A percentile compares a stretch with the other conserved stretches of the same genome.
These are phyloP conservation scores for Paelopatides confundens DNA, from an alignment of 53 echinoderm and acorn worm species.

Conservation along the genomic window DNA sequence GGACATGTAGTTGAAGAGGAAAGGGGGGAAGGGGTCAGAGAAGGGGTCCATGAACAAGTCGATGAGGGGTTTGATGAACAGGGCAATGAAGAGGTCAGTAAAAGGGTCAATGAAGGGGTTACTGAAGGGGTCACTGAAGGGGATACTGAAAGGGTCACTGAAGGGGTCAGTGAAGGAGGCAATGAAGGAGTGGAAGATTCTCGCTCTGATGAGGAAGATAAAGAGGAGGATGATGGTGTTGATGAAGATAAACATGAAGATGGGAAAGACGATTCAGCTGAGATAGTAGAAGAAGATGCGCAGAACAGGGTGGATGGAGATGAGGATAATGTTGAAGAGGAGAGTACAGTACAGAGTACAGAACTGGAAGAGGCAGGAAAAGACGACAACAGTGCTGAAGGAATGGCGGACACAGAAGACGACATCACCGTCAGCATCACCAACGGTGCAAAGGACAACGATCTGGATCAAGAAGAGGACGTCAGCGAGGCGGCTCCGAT, in stretches of 20 bases:
- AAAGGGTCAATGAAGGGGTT: not conserved
- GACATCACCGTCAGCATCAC: slow-evolving; percentile 28
- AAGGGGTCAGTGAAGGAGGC: not conserved
- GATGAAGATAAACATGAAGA: not conserved
- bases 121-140: not conserved
- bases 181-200: slow-evolving; percentile 12
- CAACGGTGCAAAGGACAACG: slow-evolving; percentile 21
- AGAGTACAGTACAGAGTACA: not conserved
- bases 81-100: not conserved
- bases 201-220: slow-evolving; percentile 1
- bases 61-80: not conserved
- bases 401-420: slow-evolving; percentile 2
- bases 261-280: not conserved
- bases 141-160: not conserved
- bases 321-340: not conserved
- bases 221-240: not conserved
- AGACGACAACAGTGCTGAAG: not conserved
- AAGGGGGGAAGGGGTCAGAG: not conserved
- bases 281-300: not conserved
- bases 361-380: not conserved
- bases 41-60: not conserved
- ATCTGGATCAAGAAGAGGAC: not conserved
- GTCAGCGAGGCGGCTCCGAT: not conserved
- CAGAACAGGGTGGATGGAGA: not conserved
- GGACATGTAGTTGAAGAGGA: slow-evolving; percentile 24